Evolutionary conservation across 2,888 invertebrate species (phyloP).

Genomic region (Archips xylosteana): DNA sequence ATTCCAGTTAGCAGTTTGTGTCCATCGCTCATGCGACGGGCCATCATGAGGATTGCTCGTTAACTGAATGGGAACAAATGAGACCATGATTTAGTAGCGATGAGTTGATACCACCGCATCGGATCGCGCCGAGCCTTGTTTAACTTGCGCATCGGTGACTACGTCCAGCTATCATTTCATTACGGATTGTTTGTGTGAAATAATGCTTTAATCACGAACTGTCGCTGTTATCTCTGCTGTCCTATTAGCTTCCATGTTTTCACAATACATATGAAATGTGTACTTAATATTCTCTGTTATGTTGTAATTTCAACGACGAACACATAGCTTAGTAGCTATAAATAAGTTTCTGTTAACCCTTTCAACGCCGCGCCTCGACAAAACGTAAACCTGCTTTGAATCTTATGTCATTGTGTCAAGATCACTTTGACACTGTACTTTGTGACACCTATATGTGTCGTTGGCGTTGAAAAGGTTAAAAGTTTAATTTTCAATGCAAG

Average conservation of each 20-base stretch:
- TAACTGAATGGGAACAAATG: constrained; percentile 78
- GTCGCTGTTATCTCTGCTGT: constrained; percentile 34
- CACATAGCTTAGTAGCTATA: too few relatives aligned
- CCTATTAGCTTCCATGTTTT: constrained; percentile 30
- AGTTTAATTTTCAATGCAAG: too few relatives aligned
- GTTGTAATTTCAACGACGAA: neutral
- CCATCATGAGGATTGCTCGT: constrained; percentile 70
- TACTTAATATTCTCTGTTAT: neutral
- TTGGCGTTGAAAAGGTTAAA: too few relatives aligned
- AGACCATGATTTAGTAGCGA: constrained; percentile 73
- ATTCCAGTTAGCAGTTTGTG: constrained; percentile 62
- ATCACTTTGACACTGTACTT: too few relatives aligned
- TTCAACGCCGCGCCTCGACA: too few relatives aligned
- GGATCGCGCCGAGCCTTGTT: constrained; percentile 60
- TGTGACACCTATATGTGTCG: too few relatives aligned
- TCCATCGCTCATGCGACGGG: constrained; percentile 56
- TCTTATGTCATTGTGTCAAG: too few relatives aligned
- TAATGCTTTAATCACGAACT: constrained; percentile 41
- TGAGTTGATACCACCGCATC: constrained; percentile 56
- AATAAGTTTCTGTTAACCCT: too few relatives aligned
- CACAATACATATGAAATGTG: constrained; percentile 11
- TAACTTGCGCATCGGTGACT: constrained; percentile 69
- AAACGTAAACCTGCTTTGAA: too few relatives aligned
- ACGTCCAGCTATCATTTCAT: constrained; percentile 49
- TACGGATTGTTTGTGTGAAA: constrained; percentile 45